A percentile compares a stretch with the other conserved stretches of the same genome.
These are phyloP conservation scores for Theocolax elegans DNA, from an alignment of 1,140 invertebrate species.

Conservation along the genomic window DNA sequence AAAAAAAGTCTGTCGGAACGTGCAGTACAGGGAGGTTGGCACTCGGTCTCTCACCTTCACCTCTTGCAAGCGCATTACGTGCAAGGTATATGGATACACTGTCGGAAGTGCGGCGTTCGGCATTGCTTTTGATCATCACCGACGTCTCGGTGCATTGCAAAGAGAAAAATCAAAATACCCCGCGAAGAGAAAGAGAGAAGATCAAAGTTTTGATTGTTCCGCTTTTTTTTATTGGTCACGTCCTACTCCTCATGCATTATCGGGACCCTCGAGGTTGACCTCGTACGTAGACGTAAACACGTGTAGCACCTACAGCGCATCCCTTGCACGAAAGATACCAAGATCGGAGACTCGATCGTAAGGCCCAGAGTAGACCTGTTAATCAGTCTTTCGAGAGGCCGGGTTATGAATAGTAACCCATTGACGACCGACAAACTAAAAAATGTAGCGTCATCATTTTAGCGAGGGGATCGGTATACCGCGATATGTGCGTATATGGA, in stretches of 20 bases:
- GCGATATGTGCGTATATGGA: not conserved
- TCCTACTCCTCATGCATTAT: slow-evolving; percentile 17
- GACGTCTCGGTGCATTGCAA: slow-evolving; percentile 20
- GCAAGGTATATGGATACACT: slow-evolving; percentile 30
- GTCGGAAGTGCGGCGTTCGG: slow-evolving; percentile 38
- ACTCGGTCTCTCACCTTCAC: slow-evolving; percentile 32
- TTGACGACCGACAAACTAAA: slow-evolving; percentile 41
- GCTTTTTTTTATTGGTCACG: slow-evolving; percentile 6
- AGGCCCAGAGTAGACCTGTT: slow-evolving; percentile 41
- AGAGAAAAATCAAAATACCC: not conserved
- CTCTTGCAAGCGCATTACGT: slow-evolving; percentile 36
- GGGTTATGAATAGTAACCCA: slow-evolving; percentile 40
- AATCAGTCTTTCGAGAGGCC: slow-evolving; percentile 40
- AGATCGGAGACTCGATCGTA: slow-evolving; percentile 40
- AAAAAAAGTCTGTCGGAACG: slow-evolving; percentile 1
- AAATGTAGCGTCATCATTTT: slow-evolving; percentile 50
- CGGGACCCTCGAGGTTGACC: not conserved
- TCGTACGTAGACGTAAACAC: not conserved
- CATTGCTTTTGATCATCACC: slow-evolving; percentile 41
- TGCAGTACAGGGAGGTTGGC: slow-evolving; percentile 19
- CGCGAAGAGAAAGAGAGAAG: not conserved
- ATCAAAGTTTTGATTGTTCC: slow-evolving; percentile 29
- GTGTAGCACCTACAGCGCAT: not conserved
- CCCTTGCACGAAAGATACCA: not conserved
- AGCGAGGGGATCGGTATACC: not conserved